phyloP scores from a whole-genome alignment of 2,797 vertebrate genomes.

The Chelonia mydas region DNA sequence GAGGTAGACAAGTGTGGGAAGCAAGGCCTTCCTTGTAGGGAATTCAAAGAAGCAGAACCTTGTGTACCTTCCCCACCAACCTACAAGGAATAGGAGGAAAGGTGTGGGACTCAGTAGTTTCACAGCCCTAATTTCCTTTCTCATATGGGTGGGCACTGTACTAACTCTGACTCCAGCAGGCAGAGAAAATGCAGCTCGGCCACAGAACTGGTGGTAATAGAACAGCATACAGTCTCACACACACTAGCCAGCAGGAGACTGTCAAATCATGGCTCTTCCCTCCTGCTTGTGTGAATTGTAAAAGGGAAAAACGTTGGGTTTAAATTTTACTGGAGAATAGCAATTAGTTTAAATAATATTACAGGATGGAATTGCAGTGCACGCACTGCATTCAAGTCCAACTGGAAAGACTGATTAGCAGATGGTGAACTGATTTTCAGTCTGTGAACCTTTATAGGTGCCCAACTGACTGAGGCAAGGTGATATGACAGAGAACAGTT shows the following conservation, averaged over 20 bases:
- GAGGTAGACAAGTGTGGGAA: no score
- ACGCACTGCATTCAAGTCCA: neutral
- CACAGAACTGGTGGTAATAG: neutral
- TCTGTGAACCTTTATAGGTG: neutral
- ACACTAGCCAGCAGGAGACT: neutral
- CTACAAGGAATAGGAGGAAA: no score
- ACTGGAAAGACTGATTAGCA: neutral
- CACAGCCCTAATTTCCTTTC: neutral
- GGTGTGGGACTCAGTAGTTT: no score
- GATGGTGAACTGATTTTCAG: neutral
- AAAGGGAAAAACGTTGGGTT: no score
- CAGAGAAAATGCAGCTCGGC: neutral
- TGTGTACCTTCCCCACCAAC: no score
- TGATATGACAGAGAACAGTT: fast-evolving
- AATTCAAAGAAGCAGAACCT: no score
- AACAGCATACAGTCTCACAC: neutral
- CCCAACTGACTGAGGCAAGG: neutral
- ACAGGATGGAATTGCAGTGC: neutral
- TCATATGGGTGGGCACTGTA: neutral
- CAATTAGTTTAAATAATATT: neutral
- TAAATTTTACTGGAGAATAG: no score
- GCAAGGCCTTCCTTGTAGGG: no score
- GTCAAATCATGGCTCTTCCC: neutral
- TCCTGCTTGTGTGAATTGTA: neutral
- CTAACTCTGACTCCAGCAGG: neutral